Conservation (phyloP, 2,888 invertebrate species). For the Drosophila mercatorum region DNA sequence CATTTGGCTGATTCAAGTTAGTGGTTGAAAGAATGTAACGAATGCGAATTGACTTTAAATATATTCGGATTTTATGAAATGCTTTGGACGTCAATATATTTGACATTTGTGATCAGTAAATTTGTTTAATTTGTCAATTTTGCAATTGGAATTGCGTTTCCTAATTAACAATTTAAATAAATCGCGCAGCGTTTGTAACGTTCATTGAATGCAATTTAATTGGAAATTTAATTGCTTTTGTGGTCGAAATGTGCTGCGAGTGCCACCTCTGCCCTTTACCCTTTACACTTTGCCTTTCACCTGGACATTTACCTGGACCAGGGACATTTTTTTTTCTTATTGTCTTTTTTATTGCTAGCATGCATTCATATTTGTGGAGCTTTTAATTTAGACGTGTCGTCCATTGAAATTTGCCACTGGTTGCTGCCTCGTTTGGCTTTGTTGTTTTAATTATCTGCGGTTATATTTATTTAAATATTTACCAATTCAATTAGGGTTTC, state of each 20-base stretch:
- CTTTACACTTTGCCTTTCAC: constrained; percentile 32
- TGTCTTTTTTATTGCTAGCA: constrained; percentile 30
- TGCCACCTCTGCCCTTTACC: constrained; percentile 26
- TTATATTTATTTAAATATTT: constrained; percentile 80
- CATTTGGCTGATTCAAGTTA: too few relatives aligned
- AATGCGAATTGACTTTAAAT: neutral
- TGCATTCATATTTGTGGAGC: constrained; percentile 55
- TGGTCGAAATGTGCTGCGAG: constrained; percentile 65
- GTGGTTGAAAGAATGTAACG: neutral
- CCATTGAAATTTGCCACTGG: constrained; percentile 65
- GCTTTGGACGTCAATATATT: neutral
- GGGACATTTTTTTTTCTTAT: constrained; percentile 31
- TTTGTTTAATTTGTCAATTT: constrained; percentile 60
- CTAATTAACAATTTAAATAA: constrained; percentile 82
- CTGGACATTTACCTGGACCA: constrained; percentile 9
- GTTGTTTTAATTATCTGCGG: constrained; percentile 82
- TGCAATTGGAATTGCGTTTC: constrained; percentile 68
- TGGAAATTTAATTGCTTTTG: constrained; percentile 82
- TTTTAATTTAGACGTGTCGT: constrained; percentile 74
- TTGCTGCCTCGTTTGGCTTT: constrained; percentile 61
- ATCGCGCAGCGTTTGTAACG: constrained; percentile 67
- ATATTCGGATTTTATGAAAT: neutral
- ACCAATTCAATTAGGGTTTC: constrained; percentile 76
- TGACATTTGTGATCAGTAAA: constrained; percentile 28
- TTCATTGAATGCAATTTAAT: constrained; percentile 81